Base-by-base conservation (phyloP, 1,140 invertebrate species). In the Holotrichia oblita region DNA sequence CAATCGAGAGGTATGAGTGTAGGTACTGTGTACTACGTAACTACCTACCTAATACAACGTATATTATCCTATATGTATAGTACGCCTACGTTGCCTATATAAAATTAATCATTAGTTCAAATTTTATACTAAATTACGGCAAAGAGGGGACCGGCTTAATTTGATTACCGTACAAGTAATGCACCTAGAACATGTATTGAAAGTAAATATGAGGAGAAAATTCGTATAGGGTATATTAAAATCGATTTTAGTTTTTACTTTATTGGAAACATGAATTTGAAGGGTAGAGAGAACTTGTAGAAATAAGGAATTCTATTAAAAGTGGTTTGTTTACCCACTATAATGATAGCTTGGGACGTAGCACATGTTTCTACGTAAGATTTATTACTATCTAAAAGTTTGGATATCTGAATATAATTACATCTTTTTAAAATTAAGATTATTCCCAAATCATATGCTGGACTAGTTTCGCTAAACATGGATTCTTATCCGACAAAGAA, bases 81-180 rank as follows among this genome's bases (percentile, higher is more conserved):
- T 55, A 55, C 48, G 48, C 48, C 48, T 55, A 55, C 48, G 48
- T 55, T 17, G 17, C 14, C 48, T 17, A 17, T 55, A 55, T 55
- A 55, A 55, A 55, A 55, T 55, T 55, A 55, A 55, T n/a, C 48
- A 55, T 14, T 55, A 55, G 48, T 55, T 55, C 12, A 17, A 55
- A 55, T 17, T 55, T 14, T n/a, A 17, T 55, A 17, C 48, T 55
- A 55, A 14, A 55, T 55, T 55, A 55, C 17, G 48, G 12, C 48
- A n/a, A 55, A 55, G 14, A 55, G 14, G 2, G 48, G 17, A 3
- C 48, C n/a, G 2, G 17, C 17, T 17, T 55, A 44, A 20, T 55
- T 55, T n/a, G n/a, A 55, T 17, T n/a, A n/a, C 17, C 48, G 14
- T n/a, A 55, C 48, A 20, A 14, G 7, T n/a, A 55, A 55, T 55